These are phyloP conservation scores for Leptinotarsa peninsularis DNA, from an alignment of 2,888 invertebrate genomes.

Conservation along the genomic window DNA sequence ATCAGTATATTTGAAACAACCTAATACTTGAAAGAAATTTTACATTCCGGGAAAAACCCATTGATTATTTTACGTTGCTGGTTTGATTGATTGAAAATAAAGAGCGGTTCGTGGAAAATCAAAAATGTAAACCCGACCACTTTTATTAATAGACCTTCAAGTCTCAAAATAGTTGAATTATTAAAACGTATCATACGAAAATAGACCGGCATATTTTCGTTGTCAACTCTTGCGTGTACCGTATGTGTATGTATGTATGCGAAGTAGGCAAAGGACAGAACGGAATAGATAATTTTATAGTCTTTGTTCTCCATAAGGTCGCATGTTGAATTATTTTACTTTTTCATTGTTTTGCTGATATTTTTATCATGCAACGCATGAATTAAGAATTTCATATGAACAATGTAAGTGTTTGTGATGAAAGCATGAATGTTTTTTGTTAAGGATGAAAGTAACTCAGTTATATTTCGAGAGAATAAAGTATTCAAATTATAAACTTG, in stretches of 20 bases:
- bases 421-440: neutral
- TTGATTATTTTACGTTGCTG: neutral
- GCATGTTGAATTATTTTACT: conserved; percentile 1
- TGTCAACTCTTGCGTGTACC: conserved; percentile 3
- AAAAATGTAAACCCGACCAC: neutral
- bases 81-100: neutral
- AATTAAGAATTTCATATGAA: neutral
- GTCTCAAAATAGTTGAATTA: conserved; percentile 10
- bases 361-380: conserved; percentile 8
- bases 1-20: too few relatives aligned
- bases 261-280: conserved; percentile 6
- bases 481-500: too few relatives aligned
- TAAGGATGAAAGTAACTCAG: neutral
- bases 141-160: neutral
- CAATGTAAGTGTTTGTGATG: neutral
- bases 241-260: conserved; percentile 4
- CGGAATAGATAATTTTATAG: conserved; percentile 19
- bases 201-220: conserved; percentile 4
- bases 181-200: conserved; percentile 3
- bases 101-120: neutral
- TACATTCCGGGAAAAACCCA: too few relatives aligned
- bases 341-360: conserved; percentile 9
- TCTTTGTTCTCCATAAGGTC: conserved; percentile 17
- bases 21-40: too few relatives aligned
- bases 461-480: neutral